Percentiles rank a stretch among this genome's conserved stretches.
These are phyloP conservation scores for Cheirogaleus medius DNA, from an alignment of 2,113 vertebrate genomes.

Conservation along the genomic window DNA sequence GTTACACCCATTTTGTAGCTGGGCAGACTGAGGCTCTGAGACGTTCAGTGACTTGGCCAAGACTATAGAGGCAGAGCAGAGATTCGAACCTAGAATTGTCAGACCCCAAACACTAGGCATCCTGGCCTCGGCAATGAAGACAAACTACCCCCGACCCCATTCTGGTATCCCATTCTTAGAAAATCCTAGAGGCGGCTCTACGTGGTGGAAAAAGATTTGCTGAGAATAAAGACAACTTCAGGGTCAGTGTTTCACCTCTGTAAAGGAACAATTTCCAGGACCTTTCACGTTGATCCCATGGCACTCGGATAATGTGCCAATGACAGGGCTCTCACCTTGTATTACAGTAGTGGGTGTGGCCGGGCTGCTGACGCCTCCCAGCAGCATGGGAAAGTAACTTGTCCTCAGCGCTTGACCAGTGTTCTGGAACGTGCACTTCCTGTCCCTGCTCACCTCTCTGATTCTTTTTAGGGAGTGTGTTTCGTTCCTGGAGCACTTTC, in stretches of 20 bases:
- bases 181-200: not conserved
- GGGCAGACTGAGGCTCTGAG: not conserved
- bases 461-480: not conserved
- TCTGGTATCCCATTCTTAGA: not conserved
- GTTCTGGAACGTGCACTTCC: rapidly evolving
- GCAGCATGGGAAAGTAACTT: not conserved
- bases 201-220: not conserved
- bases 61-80: not conserved
- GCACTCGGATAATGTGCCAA: rapidly evolving
- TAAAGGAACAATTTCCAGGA: not conserved
- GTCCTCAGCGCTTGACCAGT: too few relatives aligned
- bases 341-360: too few relatives aligned
- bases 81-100: not conserved
- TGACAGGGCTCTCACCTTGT: not conserved
- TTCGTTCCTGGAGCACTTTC: not conserved
- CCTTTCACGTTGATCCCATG: not conserved
- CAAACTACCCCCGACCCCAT: not conserved
- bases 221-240: not conserved
- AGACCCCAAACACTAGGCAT: not conserved
- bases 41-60: not conserved
- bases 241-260: not conserved
- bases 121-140: not conserved
- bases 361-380: rapidly evolving
- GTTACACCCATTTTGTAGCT: not conserved
- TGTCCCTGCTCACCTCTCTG: not conserved